Evolutionary conservation across 2,797 vertebrate species (phyloP).

Genomic region (Thripadectes ignobilis): DNA sequence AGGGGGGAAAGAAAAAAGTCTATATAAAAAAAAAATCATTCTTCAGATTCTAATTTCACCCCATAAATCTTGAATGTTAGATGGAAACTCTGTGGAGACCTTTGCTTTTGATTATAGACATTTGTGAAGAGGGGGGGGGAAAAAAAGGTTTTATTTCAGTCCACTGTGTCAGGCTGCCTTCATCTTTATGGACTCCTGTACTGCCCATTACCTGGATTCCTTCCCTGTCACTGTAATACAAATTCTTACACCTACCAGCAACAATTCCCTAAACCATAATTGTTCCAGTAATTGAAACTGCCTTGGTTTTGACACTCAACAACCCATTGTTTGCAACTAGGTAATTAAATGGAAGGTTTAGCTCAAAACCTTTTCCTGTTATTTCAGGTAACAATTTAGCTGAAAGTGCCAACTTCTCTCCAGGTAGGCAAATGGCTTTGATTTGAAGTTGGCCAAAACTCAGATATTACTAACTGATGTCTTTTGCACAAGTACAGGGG

Average conservation of each 20-base stretch:
- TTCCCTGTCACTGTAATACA: background rate
- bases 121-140: background rate
- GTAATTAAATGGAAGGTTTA: conserved; percentile 52
- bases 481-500: background rate
- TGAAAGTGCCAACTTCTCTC: background rate
- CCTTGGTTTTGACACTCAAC: conserved; percentile 27
- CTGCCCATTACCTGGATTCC: background rate
- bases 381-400: conserved; percentile 15
- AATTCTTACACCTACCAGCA: conserved; percentile 5
- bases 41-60: background rate
- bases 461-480: background rate
- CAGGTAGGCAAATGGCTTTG: background rate
- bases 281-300: conserved; percentile 41
- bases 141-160: background rate
- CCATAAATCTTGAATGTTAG: background rate
- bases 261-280: conserved; percentile 5
- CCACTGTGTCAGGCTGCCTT: background rate
- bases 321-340: conserved; percentile 16
- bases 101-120: background rate
- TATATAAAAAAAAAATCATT: background rate
- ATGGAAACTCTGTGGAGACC: background rate
- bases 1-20: background rate
- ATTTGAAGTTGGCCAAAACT: conserved; percentile 6
- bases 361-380: background rate
- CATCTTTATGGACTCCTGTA: background rate